These are phyloP conservation scores for Catharus fuscescens DNA, from an alignment of 2,113 vertebrate species.

Conservation along the genomic window DNA sequence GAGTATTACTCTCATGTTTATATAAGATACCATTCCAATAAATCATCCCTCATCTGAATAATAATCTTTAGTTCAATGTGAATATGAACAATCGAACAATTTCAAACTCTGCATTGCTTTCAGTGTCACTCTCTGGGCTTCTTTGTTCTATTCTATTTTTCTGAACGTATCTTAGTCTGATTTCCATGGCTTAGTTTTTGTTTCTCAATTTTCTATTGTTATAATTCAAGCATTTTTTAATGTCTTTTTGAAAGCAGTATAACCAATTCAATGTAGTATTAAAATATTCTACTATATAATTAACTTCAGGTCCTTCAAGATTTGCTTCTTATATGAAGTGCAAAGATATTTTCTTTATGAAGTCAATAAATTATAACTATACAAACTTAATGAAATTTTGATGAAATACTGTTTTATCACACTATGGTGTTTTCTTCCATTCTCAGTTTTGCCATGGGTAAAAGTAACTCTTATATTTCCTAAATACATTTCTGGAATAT, in stretches of 20 bases:
- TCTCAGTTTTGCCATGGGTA: background rate
- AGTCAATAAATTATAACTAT: background rate
- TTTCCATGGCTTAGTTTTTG: background rate
- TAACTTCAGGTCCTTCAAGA: constrained; percentile 8
- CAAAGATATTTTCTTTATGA: constrained; percentile 4
- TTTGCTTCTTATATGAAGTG: background rate
- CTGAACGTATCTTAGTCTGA: background rate
- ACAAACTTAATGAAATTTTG: constrained; percentile 14
- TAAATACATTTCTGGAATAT: background rate
- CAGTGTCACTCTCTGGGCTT: background rate
- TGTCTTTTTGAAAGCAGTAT: background rate
- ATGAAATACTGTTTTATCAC: background rate
- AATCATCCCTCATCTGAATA: background rate
- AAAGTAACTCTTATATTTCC: background rate
- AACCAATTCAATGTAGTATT: background rate
- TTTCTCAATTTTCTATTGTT: background rate
- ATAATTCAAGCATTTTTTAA: background rate
- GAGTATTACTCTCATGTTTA: background rate
- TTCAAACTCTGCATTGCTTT: background rate
- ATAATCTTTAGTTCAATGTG: background rate
- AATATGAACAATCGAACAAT: background rate
- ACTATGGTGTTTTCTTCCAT: background rate
- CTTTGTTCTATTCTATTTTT: background rate
- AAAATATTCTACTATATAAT: constrained; percentile 25
- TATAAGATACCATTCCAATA: background rate